These are phyloP conservation scores for Ips typographus DNA, from an alignment of 1,140 invertebrate genomes.

Conservation along the genomic window DNA sequence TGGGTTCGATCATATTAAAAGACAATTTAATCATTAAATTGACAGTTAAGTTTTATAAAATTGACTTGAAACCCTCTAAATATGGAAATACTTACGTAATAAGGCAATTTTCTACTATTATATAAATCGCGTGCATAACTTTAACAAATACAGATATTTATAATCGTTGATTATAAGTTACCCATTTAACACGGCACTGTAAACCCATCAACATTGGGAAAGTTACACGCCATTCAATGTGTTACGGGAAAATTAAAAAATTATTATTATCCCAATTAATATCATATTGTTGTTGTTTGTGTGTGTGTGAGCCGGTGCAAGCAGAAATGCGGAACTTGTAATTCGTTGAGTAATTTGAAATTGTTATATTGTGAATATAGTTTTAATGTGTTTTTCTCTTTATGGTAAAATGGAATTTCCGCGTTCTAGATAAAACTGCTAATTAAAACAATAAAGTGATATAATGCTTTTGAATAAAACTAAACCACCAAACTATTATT, in stretches of 20 bases:
- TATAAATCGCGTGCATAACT: constrained; percentile 5
- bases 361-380: constrained; percentile 21
- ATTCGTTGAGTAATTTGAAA: constrained; percentile 22
- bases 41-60: too few relatives aligned
- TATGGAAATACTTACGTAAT: too few relatives aligned
- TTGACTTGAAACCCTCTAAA: too few relatives aligned
- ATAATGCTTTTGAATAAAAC: constrained; percentile 51
- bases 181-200: constrained; percentile 19
- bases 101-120: background rate
- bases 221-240: constrained; percentile 23
- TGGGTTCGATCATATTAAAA: too few relatives aligned
- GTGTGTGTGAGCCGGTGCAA: constrained; percentile 17
- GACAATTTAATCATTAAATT: too few relatives aligned
- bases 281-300: constrained; percentile 2
- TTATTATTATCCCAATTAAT: constrained; percentile 24
- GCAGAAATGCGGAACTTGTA: constrained; percentile 28
- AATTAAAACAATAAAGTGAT: constrained; percentile 15
- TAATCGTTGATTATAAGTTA: constrained; percentile 11
- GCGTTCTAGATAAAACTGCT: constrained; percentile 17
- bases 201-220: constrained; percentile 20
- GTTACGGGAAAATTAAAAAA: constrained; percentile 23
- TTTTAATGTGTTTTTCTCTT: constrained; percentile 13
- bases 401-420: constrained; percentile 10
- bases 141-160: constrained; percentile 22
- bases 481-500: constrained; percentile 48